These are phyloP conservation scores for Salvelinus alpinus DNA, from an alignment of 2,113 vertebrate genomes.

Conservation along the genomic window DNA sequence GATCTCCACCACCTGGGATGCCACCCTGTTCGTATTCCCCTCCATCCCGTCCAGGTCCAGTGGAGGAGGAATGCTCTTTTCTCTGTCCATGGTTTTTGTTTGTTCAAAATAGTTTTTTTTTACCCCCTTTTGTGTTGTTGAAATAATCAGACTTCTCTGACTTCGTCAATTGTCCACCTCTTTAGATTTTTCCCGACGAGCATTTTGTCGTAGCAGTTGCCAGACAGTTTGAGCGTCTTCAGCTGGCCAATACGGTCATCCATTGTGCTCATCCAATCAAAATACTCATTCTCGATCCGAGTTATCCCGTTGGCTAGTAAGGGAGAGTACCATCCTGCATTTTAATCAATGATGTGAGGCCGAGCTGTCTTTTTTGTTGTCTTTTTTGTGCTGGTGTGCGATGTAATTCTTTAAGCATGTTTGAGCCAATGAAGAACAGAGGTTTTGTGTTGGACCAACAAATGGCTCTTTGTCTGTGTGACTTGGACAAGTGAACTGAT, in stretches of 20 bases:
- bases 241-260: constrained; percentile 13
- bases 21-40: constrained; percentile 59
- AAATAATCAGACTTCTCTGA: constrained; percentile 47
- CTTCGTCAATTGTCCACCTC: neutral
- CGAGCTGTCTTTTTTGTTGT: constrained; percentile 68
- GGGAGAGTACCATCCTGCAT: constrained; percentile 53
- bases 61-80: constrained; percentile 16
- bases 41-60: constrained; percentile 30
- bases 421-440: constrained; percentile 73
- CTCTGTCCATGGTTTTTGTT: constrained; percentile 28
- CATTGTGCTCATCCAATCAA: constrained; percentile 48
- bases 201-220: neutral
- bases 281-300: constrained; percentile 23
- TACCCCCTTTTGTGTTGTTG: constrained; percentile 44
- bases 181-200: constrained; percentile 14
- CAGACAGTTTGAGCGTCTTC: neutral
- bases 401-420: constrained; percentile 70
- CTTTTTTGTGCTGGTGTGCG: constrained; percentile 66
- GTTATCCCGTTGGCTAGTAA: constrained; percentile 64
- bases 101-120: constrained; percentile 57
- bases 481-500: constrained; percentile 75
- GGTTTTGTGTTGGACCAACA: constrained; percentile 82
- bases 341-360: constrained; percentile 67
- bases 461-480: constrained; percentile 81
- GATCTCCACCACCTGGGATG: constrained; percentile 52